Conservation (phyloP, 35 echinoderm and acorn worm species). For the Stichopus chloronotus region DNA sequence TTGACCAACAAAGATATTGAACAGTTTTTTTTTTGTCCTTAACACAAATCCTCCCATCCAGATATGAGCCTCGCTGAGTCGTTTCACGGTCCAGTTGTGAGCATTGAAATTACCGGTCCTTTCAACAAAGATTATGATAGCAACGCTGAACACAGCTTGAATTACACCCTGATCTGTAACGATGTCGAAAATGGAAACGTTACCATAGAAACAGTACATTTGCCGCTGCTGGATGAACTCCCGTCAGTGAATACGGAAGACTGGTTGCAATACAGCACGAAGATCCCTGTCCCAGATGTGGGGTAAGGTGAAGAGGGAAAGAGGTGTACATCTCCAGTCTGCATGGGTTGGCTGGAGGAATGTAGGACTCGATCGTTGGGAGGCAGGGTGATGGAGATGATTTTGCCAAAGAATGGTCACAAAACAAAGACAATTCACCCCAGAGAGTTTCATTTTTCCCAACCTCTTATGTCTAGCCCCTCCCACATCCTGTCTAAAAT, state of each 20-base stretch:
- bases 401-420: no score
- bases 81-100: neutral
- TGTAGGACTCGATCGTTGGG: no score
- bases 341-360: no score
- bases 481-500: no score
- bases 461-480: no score
- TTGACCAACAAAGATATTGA: no score
- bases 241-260: neutral
- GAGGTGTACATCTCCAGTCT: neutral
- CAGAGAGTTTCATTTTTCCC: no score
- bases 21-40: no score
- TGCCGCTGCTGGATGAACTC: neutral
- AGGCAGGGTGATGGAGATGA: no score
- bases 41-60: neutral
- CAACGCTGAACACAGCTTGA: neutral
- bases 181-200: neutral
- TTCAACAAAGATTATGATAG: slow-evolving; percentile 26
- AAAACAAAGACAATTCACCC: no score
- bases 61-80: neutral
- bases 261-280: neutral
- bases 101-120: slow-evolving; percentile 24
- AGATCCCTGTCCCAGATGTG: neutral
- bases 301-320: neutral
- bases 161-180: slow-evolving; percentile 3
- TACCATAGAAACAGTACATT: neutral